phyloP scores from a whole-genome alignment of 2,113 vertebrate species.

The Cochlearius cochlearius region DNA sequence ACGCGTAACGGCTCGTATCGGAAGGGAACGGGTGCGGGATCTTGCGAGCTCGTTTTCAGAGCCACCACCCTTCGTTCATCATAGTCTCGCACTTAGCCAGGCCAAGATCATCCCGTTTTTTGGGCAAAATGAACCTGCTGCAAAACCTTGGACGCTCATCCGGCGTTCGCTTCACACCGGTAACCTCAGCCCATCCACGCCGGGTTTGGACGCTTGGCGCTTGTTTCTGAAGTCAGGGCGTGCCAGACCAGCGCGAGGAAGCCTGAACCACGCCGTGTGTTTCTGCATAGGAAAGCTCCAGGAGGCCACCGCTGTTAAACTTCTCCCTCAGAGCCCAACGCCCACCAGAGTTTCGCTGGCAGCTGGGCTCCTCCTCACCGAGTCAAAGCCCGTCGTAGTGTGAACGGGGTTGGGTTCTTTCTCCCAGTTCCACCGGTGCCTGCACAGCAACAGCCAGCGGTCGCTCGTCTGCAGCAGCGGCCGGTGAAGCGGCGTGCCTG shows the following conservation, averaged over 20 bases:
- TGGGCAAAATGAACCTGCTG: too few species aligned
- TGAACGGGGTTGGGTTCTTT: background rate
- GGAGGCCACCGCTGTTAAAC: background rate
- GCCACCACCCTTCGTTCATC: background rate
- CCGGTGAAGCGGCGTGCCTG: background rate
- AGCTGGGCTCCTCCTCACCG: background rate
- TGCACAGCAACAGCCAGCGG: background rate
- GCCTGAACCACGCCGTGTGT: accelerated
- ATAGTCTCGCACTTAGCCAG: too few species aligned
- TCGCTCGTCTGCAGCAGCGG: accelerated
- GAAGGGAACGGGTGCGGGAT: accelerated
- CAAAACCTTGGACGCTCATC: background rate
- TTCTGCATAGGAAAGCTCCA: background rate
- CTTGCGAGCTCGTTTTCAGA: background rate
- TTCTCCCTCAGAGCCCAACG: background rate
- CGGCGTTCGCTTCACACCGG: background rate
- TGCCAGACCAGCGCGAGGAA: accelerated
- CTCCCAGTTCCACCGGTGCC: accelerated
- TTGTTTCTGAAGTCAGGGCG: too few species aligned
- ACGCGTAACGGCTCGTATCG: too few species aligned
- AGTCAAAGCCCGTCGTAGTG: too few species aligned
- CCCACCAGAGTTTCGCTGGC: background rate
- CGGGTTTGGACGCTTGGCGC: accelerated
- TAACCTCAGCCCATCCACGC: background rate
- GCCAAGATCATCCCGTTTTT: background rate